These are phyloP conservation scores for Trichechus manatus DNA, from an alignment of 2,113 vertebrate species.

Conservation along the genomic window DNA sequence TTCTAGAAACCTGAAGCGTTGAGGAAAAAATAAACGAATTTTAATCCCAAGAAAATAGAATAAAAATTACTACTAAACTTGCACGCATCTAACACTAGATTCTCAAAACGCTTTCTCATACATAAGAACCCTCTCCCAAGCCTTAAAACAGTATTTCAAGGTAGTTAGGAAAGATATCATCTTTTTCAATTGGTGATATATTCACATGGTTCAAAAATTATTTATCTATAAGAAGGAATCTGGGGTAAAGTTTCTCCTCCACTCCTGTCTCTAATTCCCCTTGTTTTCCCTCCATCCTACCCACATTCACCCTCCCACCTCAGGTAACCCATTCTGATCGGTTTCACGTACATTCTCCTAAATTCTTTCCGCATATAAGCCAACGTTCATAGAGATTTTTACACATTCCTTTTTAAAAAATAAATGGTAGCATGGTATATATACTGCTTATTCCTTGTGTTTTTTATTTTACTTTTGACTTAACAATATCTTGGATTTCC, in stretches of 20 bases:
- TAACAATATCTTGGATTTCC: not conserved
- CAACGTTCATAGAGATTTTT: not conserved
- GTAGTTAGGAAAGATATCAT: not conserved
- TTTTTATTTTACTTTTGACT: constrained; percentile 16
- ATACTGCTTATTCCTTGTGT: not conserved
- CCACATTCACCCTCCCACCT: fast-evolving
- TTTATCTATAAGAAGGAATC: not conserved
- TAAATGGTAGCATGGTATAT: not conserved
- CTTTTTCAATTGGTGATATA: not conserved
- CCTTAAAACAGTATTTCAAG: not conserved
- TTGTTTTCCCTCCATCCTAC: not conserved
- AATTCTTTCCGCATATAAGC: not conserved
- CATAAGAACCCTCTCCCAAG: fast-evolving
- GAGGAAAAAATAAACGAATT: not conserved
- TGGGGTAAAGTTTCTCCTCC: not conserved
- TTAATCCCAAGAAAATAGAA: not conserved
- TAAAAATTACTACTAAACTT: not conserved
- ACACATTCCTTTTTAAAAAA: not conserved
- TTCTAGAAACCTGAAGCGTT: constrained; percentile 92
- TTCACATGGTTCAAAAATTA: not conserved
- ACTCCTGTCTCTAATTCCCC: not conserved
- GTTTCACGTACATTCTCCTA: not conserved
- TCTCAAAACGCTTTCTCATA: not conserved
- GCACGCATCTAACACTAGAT: fast-evolving
- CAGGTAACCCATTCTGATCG: fast-evolving